Percentiles rank a stretch among this genome's conserved stretches.
Evolutionary conservation across 2,888 invertebrate genomes (phyloP).

Genomic region (Aphodius granarius): DNA sequence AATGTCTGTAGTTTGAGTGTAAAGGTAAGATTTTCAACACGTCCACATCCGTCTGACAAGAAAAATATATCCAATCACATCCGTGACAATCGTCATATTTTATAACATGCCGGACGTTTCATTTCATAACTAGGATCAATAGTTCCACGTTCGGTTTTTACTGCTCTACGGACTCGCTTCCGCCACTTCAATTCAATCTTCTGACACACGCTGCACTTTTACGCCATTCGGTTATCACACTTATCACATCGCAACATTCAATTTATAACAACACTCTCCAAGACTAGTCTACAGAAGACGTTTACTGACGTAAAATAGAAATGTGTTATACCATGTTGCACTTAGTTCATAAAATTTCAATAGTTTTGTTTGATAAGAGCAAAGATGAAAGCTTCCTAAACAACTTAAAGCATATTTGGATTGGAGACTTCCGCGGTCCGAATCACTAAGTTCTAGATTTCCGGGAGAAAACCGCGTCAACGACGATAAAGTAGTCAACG

Average conservation of each 20-base stretch:
- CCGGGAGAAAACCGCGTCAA: too few relatives aligned
- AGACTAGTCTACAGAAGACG: not conserved
- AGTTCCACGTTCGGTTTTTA: conserved; percentile 12
- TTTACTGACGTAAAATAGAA: not conserved
- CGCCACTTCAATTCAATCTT: not conserved
- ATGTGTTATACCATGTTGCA: not conserved
- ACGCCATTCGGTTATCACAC: not conserved
- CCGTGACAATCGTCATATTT: not conserved
- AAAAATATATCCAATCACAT: not conserved
- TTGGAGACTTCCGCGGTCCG: too few relatives aligned
- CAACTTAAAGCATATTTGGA: too few relatives aligned
- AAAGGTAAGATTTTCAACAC: not conserved
- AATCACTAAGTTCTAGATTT: too few relatives aligned
- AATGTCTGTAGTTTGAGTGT: not conserved
- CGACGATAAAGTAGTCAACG: too few relatives aligned
- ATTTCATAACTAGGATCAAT: conserved; percentile 13
- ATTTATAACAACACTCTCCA: not conserved
- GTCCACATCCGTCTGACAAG: not conserved
- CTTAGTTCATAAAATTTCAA: not conserved
- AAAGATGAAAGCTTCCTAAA: too few relatives aligned
- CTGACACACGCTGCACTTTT: not conserved
- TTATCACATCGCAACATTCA: not conserved
- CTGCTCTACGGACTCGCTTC: not conserved
- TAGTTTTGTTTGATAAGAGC: too few relatives aligned
- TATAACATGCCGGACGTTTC: not conserved